Base-by-base conservation (phyloP, 1,140 invertebrate species). In the Euura lappo region DNA sequence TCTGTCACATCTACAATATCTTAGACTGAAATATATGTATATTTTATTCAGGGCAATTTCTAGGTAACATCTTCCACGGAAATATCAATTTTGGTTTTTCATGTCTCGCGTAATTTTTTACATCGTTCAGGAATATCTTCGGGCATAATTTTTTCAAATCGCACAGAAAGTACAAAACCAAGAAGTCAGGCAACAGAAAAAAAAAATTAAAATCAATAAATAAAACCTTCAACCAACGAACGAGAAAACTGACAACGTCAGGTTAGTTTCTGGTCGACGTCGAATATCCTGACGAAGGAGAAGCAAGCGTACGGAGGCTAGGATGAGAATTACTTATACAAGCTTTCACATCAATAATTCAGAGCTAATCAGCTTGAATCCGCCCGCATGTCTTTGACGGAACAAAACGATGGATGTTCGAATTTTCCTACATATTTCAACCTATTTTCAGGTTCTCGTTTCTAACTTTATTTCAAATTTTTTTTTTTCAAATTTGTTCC, bases 261-360 rank as follows among this genome's bases (percentile, higher is more conserved):
- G 51, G 51, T 60, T n/a, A 60, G 51, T 60, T 60, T 60, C 51
- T 8, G 51, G 51, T 60, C 51, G 51, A 60, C 51, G 51, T 60
- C 4, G 51, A n/a, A 60, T n/a, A 60, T 11, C 13, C 6, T 6
- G 0, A 4, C 10, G 2, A 6, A 60, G 51, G 51, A 60, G 51
- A 6, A 3, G 51, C 8, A 60, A n/a, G 51, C 10, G 51, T 8
- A 60, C 6, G 51, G 13, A n/a, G 51, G 13, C 51, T 8, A 60
- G 51, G 51, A 60, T n/a, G 2, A 60, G 51, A n/a, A 8, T 11
- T 60, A 60, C 51, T 60, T 8, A 60, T 60, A 60, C 51, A 60
- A n/a, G 51, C 10, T 60, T 60, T 8, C 51, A 8, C 51, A 60
- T 60, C 51, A 60, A 60, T 60, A 60, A 60, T 60, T 60, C 51